These are phyloP conservation scores for Vultur gryphus DNA, from an alignment of 2,797 vertebrate genomes.

Conservation along the genomic window DNA sequence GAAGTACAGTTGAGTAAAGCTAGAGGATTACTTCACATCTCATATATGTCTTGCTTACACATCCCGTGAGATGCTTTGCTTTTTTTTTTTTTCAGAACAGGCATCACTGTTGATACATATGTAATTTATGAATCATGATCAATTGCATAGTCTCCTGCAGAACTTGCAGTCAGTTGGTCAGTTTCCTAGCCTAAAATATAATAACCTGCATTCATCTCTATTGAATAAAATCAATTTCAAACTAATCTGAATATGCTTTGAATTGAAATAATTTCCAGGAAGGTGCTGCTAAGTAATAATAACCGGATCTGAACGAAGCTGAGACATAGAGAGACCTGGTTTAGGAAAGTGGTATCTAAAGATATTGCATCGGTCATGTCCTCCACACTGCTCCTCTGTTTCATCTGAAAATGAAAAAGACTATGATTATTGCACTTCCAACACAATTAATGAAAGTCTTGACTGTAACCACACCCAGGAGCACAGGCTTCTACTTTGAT, in stretches of 20 bases:
- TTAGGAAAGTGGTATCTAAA: background rate
- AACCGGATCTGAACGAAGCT: background rate
- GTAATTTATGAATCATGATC: background rate
- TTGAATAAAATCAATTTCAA: background rate
- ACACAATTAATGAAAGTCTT: background rate
- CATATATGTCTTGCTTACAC: background rate
- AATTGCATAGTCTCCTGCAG: background rate
- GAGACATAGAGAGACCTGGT: background rate
- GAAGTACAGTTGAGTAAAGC: background rate
- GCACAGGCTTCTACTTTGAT: background rate
- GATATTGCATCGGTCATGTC: accelerated
- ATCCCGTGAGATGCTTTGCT: background rate
- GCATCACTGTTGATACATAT: background rate
- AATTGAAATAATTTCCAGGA: background rate
- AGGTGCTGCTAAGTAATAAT: background rate
- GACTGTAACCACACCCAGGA: background rate
- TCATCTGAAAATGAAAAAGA: background rate
- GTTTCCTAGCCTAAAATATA: background rate
- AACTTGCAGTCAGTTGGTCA: background rate
- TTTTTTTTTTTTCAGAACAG: background rate
- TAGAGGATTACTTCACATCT: background rate
- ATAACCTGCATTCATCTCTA: background rate
- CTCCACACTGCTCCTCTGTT: background rate
- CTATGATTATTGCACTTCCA: background rate
- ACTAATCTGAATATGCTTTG: background rate